phyloP scores from a whole-genome alignment of 2,113 vertebrate genomes.

The Anolis sagrei region DNA sequence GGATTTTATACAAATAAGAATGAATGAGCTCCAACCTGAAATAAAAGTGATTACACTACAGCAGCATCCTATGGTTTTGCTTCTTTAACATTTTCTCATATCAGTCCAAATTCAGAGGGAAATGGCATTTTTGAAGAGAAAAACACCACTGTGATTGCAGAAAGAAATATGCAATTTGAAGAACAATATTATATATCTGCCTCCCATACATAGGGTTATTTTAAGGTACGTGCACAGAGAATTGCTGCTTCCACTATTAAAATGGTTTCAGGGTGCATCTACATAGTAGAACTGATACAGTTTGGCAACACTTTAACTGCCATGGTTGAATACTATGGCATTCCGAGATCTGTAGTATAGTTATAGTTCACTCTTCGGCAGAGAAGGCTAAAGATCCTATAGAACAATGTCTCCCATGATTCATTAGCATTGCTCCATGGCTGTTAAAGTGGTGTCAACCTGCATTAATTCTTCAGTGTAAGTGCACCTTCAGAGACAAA shows the following conservation, averaged over 20 bases:
- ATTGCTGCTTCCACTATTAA: background rate
- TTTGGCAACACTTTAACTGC: too few species aligned
- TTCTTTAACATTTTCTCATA: conserved; percentile 50
- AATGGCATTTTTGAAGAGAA: conserved; percentile 25
- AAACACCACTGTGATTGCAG: conserved; percentile 24
- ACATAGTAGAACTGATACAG: too few species aligned
- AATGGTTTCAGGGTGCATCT: background rate
- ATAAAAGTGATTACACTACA: conserved; percentile 27
- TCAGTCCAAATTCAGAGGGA: conserved; percentile 47
- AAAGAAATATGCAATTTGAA: conserved; percentile 24
- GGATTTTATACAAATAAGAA: conserved; percentile 54
- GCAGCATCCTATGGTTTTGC: conserved; percentile 57
- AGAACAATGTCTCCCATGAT: too few species aligned
- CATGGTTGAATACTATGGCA: too few species aligned
- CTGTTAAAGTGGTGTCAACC: too few species aligned
- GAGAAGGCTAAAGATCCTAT: too few species aligned
- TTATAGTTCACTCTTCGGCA: too few species aligned
- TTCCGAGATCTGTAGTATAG: too few species aligned
- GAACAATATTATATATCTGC: background rate
- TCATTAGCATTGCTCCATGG: too few species aligned
- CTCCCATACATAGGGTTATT: background rate
- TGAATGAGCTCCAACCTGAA: conserved; percentile 48
- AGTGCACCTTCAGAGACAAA: background rate
- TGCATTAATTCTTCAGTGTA: too few species aligned
- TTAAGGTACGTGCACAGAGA: background rate